phyloP scores from a whole-genome alignment of 1,140 invertebrate genomes.

The Drosophila repletoides region DNA sequence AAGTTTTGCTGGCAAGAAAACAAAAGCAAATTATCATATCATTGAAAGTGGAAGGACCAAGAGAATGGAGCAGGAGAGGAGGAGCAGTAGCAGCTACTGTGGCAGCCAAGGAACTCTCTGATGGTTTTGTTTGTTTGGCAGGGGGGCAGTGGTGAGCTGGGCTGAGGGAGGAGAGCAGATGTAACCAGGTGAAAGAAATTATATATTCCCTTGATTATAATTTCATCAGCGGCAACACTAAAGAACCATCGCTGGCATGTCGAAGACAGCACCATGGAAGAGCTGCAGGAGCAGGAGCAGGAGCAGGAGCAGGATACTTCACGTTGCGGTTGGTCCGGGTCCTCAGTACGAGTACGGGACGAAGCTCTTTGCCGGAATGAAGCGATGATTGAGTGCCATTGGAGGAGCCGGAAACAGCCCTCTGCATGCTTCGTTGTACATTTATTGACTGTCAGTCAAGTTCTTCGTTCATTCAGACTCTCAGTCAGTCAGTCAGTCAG shows the following conservation, averaged over 20 bases:
- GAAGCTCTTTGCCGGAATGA: conserved; percentile 28
- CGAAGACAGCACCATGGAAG: conserved; percentile 52
- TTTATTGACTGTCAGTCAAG: conserved; percentile 56
- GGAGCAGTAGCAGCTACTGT: conserved; percentile 2
- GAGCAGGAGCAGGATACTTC: background rate
- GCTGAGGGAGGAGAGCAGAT: conserved; percentile 2
- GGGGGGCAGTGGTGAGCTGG: background rate
- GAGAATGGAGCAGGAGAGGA: background rate
- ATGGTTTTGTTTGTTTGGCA: conserved; percentile 49
- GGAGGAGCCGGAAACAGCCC: conserved; percentile 31
- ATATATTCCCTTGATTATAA: conserved; percentile 81
- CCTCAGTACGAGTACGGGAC: too few relatives aligned
- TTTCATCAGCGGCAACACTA: conserved; percentile 80
- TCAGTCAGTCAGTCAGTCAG: conserved; percentile 13
- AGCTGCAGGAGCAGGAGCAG: background rate
- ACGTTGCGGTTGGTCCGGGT: conserved; percentile 29
- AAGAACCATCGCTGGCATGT: conserved; percentile 68
- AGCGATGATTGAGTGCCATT: conserved; percentile 67
- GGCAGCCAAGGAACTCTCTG: conserved; percentile 11
- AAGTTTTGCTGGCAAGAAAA: conserved; percentile 55
- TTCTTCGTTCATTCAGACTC: conserved; percentile 23
- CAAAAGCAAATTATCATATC: conserved; percentile 79
- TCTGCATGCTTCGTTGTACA: conserved; percentile 42
- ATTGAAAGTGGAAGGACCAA: conserved; percentile 46
- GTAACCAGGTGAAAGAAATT: conserved; percentile 78